A percentile compares a stretch with the other conserved stretches of the same genome.
Conservation (phyloP, 1,140 invertebrate genomes). For the Lineus longissimus region DNA sequence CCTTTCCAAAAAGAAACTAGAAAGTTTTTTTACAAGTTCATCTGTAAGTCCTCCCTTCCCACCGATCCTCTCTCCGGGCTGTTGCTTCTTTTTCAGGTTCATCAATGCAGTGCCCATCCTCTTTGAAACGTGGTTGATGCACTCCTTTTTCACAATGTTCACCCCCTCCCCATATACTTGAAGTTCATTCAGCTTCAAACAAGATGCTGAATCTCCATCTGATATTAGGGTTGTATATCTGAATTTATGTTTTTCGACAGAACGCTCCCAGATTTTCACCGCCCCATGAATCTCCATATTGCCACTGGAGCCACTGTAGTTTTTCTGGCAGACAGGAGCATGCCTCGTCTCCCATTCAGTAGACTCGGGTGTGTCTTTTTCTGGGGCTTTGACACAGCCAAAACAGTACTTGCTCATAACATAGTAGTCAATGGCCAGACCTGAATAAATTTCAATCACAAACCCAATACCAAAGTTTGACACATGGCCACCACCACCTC, state of each 20-base stretch:
- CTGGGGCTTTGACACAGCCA: too few relatives aligned
- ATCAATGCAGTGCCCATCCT: constrained; percentile 6
- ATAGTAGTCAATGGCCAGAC: too few relatives aligned
- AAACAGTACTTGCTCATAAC: too few relatives aligned
- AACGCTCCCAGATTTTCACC: too few relatives aligned
- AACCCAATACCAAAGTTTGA: too few relatives aligned
- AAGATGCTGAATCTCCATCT: constrained; percentile 6
- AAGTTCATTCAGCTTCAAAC: not conserved
- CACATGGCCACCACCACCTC: too few relatives aligned
- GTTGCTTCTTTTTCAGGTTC: not conserved
- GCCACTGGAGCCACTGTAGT: too few relatives aligned
- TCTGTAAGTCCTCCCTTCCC: constrained; percentile 8
- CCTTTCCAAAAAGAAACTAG: constrained; percentile 12
- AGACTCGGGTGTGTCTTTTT: too few relatives aligned
- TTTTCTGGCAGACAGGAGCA: too few relatives aligned
- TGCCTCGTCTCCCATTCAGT: too few relatives aligned
- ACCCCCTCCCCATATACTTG: not conserved
- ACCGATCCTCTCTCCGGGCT: not conserved
- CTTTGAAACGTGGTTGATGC: constrained; percentile 13
- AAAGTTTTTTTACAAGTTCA: not conserved
- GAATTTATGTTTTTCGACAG: constrained; percentile 6
- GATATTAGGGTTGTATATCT: constrained; percentile 2
- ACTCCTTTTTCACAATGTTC: constrained; percentile 1
- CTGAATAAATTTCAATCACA: too few relatives aligned
- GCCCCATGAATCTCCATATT: too few relatives aligned